These are phyloP conservation scores for Zoanthus sociatus DNA, from an alignment of 92 coral and sea anemone genomes.

Conservation along the genomic window DNA sequence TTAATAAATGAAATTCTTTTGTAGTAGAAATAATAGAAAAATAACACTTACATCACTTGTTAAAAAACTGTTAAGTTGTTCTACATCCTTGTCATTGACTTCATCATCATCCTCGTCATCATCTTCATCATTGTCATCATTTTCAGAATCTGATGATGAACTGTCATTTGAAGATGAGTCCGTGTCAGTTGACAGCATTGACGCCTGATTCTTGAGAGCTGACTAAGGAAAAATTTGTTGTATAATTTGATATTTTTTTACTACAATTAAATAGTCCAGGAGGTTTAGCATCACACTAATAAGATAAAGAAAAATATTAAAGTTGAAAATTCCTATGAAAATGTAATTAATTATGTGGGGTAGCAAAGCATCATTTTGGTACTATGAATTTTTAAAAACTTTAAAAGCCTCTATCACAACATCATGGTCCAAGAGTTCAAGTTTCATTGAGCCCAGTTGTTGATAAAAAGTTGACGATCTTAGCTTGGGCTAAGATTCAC, in stretches of 20 bases:
- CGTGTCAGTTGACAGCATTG: slow-evolving; percentile 22
- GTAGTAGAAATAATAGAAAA: not conserved
- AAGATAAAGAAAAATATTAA: too few relatives aligned
- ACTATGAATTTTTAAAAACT: too few relatives aligned
- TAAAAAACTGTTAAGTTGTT: slow-evolving; percentile 75
- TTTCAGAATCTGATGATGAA: slow-evolving; percentile 90
- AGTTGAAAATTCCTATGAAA: too few relatives aligned
- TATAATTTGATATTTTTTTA: not conserved
- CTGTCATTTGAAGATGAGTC: slow-evolving; percentile 85
- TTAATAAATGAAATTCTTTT: not conserved
- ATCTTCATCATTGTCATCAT: slow-evolving; percentile 63
- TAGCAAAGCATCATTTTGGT: too few relatives aligned
- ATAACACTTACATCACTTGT: slow-evolving; percentile 59
- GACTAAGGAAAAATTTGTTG: slow-evolving; percentile 40
- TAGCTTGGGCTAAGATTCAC: too few relatives aligned
- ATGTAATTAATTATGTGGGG: too few relatives aligned
- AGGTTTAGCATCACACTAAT: too few relatives aligned
- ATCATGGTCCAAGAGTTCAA: too few relatives aligned
- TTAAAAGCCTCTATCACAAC: too few relatives aligned
- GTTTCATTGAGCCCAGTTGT: too few relatives aligned
- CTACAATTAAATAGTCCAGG: not conserved
- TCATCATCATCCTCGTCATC: slow-evolving; percentile 91
- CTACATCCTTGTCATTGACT: slow-evolving; percentile 79
- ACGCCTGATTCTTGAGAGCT: slow-evolving; percentile 46
- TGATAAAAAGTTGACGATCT: too few relatives aligned